Evolutionary conservation across 2,113 vertebrate species (phyloP).

Genomic region (Oreochromis tanganicae): DNA sequence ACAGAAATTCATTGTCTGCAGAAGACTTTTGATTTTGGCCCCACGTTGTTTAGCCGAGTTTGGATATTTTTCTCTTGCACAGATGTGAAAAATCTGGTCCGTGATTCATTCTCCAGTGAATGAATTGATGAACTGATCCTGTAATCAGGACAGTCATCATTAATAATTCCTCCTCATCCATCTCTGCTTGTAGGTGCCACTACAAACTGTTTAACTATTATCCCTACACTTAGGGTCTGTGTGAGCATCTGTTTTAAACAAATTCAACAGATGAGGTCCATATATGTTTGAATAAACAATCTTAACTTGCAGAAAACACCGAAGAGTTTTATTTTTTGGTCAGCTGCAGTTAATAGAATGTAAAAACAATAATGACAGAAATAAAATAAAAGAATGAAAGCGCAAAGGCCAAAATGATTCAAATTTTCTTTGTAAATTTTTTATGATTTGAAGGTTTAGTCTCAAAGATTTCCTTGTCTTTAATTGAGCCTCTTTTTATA

Average conservation of each 20-base stretch:
- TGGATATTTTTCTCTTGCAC: neutral
- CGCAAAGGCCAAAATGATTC: neutral
- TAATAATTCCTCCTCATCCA: neutral
- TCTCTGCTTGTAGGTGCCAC: neutral
- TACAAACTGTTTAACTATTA: neutral
- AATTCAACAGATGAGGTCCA: neutral
- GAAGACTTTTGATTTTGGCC: neutral
- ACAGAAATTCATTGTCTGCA: neutral
- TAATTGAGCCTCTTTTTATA: neutral
- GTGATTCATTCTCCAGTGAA: neutral
- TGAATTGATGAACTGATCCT: neutral
- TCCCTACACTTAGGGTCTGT: neutral
- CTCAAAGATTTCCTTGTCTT: neutral
- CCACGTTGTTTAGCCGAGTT: neutral
- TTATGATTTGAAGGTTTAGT: neutral
- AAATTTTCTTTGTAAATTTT: neutral
- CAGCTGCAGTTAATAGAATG: neutral
- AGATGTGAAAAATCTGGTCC: neutral
- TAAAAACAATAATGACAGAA: neutral
- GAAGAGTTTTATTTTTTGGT: neutral
- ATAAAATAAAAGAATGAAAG: neutral
- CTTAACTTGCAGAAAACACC: neutral
- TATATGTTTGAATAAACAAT: neutral
- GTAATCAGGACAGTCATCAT: neutral
- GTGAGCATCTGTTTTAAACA: neutral